Base-by-base conservation (phyloP, 2,797 vertebrate species). In the Labroides dimidiatus region DNA sequence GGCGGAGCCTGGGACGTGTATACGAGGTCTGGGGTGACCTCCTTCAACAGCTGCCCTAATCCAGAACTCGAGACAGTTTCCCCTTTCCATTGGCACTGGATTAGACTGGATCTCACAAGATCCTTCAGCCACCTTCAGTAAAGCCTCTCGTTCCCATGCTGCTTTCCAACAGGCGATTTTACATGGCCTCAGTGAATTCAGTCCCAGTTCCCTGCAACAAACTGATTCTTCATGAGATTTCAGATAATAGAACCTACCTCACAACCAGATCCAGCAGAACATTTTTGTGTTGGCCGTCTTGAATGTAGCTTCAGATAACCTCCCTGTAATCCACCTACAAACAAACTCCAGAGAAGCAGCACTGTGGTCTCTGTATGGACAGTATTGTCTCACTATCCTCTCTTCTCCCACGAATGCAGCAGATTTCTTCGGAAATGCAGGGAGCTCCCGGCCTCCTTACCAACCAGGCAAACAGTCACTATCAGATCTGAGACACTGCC, bases 1-100 rank as follows among this genome's bases (percentile, higher is more conserved):
- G 86, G 78, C 68, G 84, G 87, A 63, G 81, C 78, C 68, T 84
- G 57, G 70, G 81, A 78, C 81, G 79, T 81, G 74, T 62, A 78
- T 82, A 78, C 60, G 30, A 84, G 78, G 79, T 89, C 75, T 65
- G 52, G 63, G 63, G 70, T 90, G 88, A 93, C 84, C 86, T 85
- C 72, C 70, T 90, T 83, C 75, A 91, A 89, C 91, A 91, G 91
- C 91, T 92, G 91, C 83, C 80, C 77, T 88, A 81, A 91, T 87
- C 89, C 89, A 88, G 27, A 89, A 82, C 83, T 45, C 77, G 81
- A 85, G 79, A 90, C 79, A 62, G 75, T 86, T 90, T 89, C 76
- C 84, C 60, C 45, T 84, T 68, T 86, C 75, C 69, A 39, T 47
- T 75, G 81, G 69, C 81, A 47, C 73, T 42, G 78, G 87, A 90